phyloP scores from a whole-genome alignment of 2,797 vertebrate genomes.

The Mastacembelus armatus region DNA sequence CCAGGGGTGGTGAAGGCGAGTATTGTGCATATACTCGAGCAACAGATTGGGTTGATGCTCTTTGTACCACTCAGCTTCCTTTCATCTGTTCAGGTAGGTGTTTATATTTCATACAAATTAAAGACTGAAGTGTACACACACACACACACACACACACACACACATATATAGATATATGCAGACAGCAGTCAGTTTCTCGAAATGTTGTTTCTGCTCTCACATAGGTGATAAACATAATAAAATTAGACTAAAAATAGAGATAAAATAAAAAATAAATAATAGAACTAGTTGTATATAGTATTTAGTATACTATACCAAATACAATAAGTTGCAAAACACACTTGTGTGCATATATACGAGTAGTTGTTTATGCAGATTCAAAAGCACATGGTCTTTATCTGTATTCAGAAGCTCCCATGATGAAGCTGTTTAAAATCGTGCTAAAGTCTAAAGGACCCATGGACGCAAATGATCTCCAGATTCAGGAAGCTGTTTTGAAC shows the following conservation, averaged over 20 bases:
- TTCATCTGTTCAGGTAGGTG: slow-evolving; percentile 32
- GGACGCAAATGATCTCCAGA: background rate
- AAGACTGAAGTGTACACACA: no score
- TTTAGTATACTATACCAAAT: no score
- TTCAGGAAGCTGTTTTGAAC: slow-evolving; percentile 5
- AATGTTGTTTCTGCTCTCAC: no score
- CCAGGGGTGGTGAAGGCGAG: fast-evolving
- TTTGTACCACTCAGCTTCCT: fast-evolving
- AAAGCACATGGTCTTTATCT: background rate
- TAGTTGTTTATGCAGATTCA: background rate
- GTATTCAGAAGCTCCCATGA: background rate
- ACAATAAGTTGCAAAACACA: no score
- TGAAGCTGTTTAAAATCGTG: slow-evolving; percentile 7
- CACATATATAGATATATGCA: no score
- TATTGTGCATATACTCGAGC: fast-evolving
- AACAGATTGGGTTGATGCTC: fast-evolving
- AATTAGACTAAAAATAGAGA: no score
- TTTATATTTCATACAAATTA: background rate
- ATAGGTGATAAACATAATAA: no score
- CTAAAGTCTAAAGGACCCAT: background rate
- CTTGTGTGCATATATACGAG: no score
- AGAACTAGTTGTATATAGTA: no score
- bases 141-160: no score
- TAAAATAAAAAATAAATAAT: no score
- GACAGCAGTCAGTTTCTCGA: no score